These are phyloP conservation scores for Chionis minor DNA, from an alignment of 2,113 vertebrate genomes.

Conservation along the genomic window DNA sequence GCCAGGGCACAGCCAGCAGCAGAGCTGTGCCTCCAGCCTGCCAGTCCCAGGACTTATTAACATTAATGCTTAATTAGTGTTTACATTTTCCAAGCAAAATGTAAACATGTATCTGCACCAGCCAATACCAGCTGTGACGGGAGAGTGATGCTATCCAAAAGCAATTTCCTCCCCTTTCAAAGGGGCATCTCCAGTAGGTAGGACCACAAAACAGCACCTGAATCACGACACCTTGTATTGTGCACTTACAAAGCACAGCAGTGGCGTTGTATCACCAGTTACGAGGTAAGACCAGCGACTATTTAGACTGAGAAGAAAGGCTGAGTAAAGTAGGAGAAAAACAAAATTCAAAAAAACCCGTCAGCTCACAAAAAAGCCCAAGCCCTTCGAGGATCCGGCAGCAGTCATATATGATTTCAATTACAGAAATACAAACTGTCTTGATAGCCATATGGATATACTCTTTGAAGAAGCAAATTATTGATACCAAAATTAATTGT, in stretches of 20 bases:
- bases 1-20: constrained; percentile 47
- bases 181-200: constrained; percentile 26
- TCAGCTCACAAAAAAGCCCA: background rate
- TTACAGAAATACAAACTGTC: constrained; percentile 1
- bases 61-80: constrained; percentile 60
- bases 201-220: background rate
- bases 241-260: background rate
- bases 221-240: fast-evolving
- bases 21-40: background rate
- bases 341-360: background rate
- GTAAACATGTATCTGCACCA: constrained; percentile 21
- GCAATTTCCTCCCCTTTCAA: constrained; percentile 50
- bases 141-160: constrained; percentile 28
- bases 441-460: background rate
- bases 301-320: background rate
- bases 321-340: background rate
- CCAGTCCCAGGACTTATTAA: constrained; percentile 38
- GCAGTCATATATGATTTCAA: background rate
- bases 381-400: background rate
- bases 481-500: constrained; percentile 22
- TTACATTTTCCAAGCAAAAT: constrained; percentile 47
- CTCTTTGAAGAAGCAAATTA: constrained; percentile 17
- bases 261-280: fast-evolving
- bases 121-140: constrained; percentile 33
- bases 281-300: background rate